phyloP scores from a whole-genome alignment of 2,888 invertebrate genomes.

The Caenorhabditis macrosperma region DNA sequence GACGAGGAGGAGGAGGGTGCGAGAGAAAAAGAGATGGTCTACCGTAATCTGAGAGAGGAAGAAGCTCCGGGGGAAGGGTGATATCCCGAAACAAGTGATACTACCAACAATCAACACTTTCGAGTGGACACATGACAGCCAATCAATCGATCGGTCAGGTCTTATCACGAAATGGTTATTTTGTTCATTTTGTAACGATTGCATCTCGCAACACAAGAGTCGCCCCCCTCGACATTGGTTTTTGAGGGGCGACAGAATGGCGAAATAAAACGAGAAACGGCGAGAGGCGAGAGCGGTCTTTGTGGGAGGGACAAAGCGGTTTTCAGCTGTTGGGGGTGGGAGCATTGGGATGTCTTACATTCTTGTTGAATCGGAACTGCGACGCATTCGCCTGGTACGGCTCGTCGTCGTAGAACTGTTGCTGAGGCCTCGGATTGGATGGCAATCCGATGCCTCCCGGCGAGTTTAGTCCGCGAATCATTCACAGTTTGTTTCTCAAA shows the following conservation, averaged over 20 bases:
- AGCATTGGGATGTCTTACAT: conserved; percentile 14
- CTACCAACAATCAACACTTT: not conserved
- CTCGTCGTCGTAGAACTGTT: conserved; percentile 66
- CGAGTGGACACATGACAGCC: conserved; percentile 15
- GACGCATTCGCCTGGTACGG: conserved; percentile 65
- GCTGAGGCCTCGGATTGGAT: conserved; percentile 30
- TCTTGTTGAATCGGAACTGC: conserved; percentile 45
- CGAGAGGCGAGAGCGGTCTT: not conserved
- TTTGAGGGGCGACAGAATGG: not conserved
- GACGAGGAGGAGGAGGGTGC: not conserved
- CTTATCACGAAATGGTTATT: conserved; percentile 15
- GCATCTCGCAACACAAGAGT: not conserved
- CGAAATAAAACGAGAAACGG: not conserved
- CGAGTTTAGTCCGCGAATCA: conserved; percentile 59
- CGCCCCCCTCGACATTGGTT: not conserved
- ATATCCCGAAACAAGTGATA: not conserved
- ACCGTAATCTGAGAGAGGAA: not conserved
- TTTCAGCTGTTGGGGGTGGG: conserved; percentile 7
- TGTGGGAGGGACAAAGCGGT: not conserved
- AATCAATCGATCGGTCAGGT: conserved; percentile 21
- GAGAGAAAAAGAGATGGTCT: not conserved
- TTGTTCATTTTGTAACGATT: conserved; percentile 7
- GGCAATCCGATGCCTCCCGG: conserved; percentile 46
- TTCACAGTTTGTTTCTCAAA: conserved; percentile 2
- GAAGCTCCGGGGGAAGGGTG: too few relatives aligned